Conservation (phyloP, 2,113 vertebrate species). For the Pteropus alecto region DNA sequence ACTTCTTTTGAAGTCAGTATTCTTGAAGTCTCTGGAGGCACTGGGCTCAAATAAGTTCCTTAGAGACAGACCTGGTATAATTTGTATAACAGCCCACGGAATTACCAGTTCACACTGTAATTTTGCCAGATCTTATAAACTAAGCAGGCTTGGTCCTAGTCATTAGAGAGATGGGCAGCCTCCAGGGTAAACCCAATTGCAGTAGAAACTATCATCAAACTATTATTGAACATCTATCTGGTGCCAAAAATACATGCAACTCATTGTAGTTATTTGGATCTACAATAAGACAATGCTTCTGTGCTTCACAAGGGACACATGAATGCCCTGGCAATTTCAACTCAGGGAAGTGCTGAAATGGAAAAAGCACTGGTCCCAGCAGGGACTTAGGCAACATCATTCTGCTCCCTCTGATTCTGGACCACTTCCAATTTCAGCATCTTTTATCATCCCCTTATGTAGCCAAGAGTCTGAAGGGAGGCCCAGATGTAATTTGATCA, state of each 20-base stretch:
- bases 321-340: slow-evolving; percentile 51
- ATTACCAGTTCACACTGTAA: slow-evolving; percentile 53
- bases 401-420: slow-evolving; percentile 15
- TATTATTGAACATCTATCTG: slow-evolving; percentile 68
- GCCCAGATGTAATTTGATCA: slow-evolving; percentile 52
- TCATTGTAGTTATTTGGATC: slow-evolving; percentile 53
- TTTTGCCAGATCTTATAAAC: slow-evolving; percentile 57
- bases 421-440: slow-evolving; percentile 43
- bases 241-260: slow-evolving; percentile 65
- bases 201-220: slow-evolving; percentile 73
- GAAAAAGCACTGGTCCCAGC: slow-evolving; percentile 57
- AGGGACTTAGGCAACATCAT: slow-evolving; percentile 24
- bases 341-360: slow-evolving; percentile 47
- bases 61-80: slow-evolving; percentile 46
- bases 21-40: slow-evolving; percentile 28
- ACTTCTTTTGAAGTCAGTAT: slow-evolving; percentile 61
- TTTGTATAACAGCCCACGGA: background rate
- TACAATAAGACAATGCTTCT: slow-evolving; percentile 46
- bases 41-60: slow-evolving; percentile 40
- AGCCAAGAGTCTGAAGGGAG: slow-evolving; percentile 53
- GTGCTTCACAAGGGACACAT: slow-evolving; percentile 36
- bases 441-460: slow-evolving; percentile 32
- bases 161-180: slow-evolving; percentile 70
- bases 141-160: slow-evolving; percentile 34
- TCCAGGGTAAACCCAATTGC: slow-evolving; percentile 67